Evolutionary conservation across 2,797 vertebrate species (phyloP).

Genomic region (Tauraco hartlaubi): DNA sequence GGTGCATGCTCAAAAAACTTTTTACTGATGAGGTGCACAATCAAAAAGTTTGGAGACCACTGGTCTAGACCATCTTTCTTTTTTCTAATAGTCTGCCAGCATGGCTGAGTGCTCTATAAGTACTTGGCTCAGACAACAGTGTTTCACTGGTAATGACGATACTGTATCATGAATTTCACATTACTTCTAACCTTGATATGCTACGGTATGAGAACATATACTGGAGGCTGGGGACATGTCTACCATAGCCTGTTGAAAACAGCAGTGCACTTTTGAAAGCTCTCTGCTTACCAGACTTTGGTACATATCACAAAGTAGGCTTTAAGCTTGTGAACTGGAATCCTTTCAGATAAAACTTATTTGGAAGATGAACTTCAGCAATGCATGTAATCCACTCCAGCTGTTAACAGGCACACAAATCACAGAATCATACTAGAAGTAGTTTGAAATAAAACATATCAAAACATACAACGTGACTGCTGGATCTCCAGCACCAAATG

Average conservation of each 20-base stretch:
- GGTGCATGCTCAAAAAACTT: neutral
- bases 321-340: neutral
- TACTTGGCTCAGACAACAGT: neutral
- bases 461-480: neutral
- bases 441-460: neutral
- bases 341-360: neutral
- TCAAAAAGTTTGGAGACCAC: neutral
- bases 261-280: neutral
- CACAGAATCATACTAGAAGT: neutral
- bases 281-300: neutral
- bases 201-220: neutral
- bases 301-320: neutral
- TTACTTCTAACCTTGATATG: neutral
- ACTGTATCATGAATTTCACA: neutral
- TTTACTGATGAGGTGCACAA: neutral
- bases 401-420: neutral
- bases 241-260: neutral
- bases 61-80: neutral
- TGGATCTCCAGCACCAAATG: neutral
- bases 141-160: neutral
- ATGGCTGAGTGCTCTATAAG: neutral
- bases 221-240: neutral
- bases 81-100: neutral
- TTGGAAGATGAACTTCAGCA: neutral
- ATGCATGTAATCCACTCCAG: neutral